Evolutionary conservation across 2,888 invertebrate species (phyloP).

Genomic region (Cyaniris semiargus): DNA sequence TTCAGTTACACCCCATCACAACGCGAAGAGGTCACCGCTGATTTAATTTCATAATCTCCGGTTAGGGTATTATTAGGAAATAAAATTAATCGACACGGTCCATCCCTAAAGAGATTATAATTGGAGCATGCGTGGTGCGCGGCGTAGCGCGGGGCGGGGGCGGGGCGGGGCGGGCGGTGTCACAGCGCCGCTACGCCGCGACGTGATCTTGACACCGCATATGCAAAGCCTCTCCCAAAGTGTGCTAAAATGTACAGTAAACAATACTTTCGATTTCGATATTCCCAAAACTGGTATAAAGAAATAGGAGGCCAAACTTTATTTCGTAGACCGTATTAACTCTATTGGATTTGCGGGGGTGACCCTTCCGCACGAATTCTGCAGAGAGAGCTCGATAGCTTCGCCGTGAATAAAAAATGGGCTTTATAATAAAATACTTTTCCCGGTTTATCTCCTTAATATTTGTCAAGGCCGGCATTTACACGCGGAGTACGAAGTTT

Average conservation of each 20-base stretch:
- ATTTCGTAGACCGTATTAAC: slow-evolving; percentile 1
- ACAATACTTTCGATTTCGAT: slow-evolving; percentile 40
- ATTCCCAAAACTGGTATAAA: slow-evolving; percentile 7
- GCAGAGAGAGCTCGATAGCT: background rate
- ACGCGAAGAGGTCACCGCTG: background rate
- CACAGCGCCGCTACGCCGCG: slow-evolving; percentile 63
- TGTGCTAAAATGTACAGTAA: slow-evolving; percentile 44
- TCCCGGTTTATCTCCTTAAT: slow-evolving; percentile 5
- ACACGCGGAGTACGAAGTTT: background rate
- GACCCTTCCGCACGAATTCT: slow-evolving; percentile 18
- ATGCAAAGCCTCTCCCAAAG: slow-evolving; percentile 63
- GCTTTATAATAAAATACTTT: slow-evolving; percentile 4
- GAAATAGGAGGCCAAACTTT: background rate
- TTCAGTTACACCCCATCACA: slow-evolving; percentile 54
- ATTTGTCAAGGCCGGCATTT: background rate
- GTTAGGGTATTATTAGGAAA: slow-evolving; percentile 3
- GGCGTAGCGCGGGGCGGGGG: slow-evolving; percentile 67
- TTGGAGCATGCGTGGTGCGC: slow-evolving; percentile 80
- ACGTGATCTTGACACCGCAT: slow-evolving; percentile 78
- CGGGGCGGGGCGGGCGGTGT: slow-evolving; percentile 47
- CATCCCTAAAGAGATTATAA: slow-evolving; percentile 80
- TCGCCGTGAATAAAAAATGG: background rate
- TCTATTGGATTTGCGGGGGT: slow-evolving; percentile 15
- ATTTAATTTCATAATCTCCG: background rate
- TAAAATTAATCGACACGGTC: slow-evolving; percentile 63